phyloP scores from a whole-genome alignment of 2,113 vertebrate genomes.

The Crotophaga sulcirostris region DNA sequence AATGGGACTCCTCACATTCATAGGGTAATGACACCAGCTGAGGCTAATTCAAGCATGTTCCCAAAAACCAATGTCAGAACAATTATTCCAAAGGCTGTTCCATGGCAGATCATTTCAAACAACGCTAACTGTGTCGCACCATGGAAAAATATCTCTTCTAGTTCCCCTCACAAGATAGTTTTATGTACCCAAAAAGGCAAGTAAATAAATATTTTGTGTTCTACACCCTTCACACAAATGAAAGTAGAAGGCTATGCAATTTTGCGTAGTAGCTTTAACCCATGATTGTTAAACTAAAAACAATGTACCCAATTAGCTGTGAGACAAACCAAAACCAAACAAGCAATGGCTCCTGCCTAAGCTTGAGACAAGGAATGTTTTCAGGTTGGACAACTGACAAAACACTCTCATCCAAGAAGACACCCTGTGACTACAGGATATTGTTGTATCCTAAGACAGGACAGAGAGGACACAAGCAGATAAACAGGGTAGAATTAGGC shows the following conservation, averaged over 20 bases:
- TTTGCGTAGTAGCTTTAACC: background rate
- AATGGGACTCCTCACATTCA: background rate
- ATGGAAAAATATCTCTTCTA: background rate
- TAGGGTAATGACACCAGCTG: background rate
- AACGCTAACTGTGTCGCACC: background rate
- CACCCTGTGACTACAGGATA: background rate
- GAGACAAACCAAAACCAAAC: background rate
- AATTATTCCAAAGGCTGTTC: background rate
- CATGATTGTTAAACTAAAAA: background rate
- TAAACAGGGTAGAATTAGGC: background rate
- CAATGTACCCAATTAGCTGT: background rate
- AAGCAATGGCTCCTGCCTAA: background rate
- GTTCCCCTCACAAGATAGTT: background rate
- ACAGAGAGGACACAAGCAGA: background rate
- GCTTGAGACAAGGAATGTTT: background rate
- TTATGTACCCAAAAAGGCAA: background rate
- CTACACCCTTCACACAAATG: background rate
- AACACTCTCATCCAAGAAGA: background rate
- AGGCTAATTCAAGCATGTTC: background rate
- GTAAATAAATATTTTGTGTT: background rate
- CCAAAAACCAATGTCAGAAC: background rate
- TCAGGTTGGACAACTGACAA: background rate
- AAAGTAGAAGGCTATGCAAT: background rate
- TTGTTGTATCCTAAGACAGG: background rate
- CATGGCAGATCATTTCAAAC: background rate